Evolutionary conservation across 2,888 invertebrate genomes (phyloP), one percentile per base, ranked within the genome.

Genomic region (Oscheius myriophilus): DNA sequence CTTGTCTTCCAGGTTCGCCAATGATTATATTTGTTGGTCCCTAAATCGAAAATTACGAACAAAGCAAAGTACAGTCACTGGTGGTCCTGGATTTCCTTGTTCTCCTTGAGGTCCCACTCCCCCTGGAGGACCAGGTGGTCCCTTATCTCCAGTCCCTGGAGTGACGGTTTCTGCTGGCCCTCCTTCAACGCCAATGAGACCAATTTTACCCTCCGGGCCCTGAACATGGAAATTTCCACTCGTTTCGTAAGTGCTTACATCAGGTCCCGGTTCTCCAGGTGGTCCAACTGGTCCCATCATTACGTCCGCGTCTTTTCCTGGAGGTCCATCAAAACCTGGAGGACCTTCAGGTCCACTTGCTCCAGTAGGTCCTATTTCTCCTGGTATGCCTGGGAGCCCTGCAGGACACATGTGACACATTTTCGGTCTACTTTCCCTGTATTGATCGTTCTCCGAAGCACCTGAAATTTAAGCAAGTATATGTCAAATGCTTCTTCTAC

Each of bases 71-170:
- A 51, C 51, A 9, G n/a, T n/a, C n/a, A 46, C 62, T 18, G 23
- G 23, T 12, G 18, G 23, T n/a, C 62, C 62, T 25, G 41, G 41
- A 26, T 39, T n/a, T 46, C 62, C 62, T 33, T 23, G 26, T 14
- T 49, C 39, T 39, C 62, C 49, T 23, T 33, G n/a, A n/a, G 23
- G 9, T 23, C 26, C 26, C 23, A n/a, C 14, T 1, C 33, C 33
- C 2, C 52, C 52, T 52, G 52, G 26, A 52, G 26, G 52, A n/a
- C 52, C 52, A 18, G 52, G 52, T n/a, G n/a, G 23, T 52, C 52
- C 33, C 9, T 33, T 33, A 3, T 33, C 33, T 33, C 33, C 33
- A 33, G 9, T 9, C 9, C 33, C 33, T 33, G 33, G 33, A 9
- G 33, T 33, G 33, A 33, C 52, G 1, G n/a, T 14, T 2, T 26